phyloP scores from a whole-genome alignment of 2,113 vertebrate genomes.

The Hippocampus zosterae region DNA sequence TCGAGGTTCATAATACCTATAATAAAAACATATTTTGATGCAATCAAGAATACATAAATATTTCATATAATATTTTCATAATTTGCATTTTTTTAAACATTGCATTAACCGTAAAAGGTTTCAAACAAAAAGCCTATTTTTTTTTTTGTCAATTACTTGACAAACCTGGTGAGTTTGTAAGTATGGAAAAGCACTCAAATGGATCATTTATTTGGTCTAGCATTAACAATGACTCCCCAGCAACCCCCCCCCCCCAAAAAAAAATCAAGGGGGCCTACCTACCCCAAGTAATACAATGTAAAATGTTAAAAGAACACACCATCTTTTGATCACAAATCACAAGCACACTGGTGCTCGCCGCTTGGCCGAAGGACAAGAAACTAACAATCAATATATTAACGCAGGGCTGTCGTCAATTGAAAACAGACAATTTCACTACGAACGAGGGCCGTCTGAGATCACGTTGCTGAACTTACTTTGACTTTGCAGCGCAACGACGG shows the following conservation, averaged over 20 bases:
- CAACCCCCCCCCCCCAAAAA: not conserved
- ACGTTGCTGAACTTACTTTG: not conserved
- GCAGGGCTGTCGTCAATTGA: not conserved
- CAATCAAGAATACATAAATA: not conserved
- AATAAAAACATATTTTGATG: not conserved
- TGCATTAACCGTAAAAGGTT: no score
- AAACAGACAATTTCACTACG: not conserved
- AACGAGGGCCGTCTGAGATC: not conserved
- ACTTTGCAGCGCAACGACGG: not conserved
- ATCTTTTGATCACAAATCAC: not conserved
- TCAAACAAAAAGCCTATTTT: not conserved
- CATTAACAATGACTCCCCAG: not conserved
- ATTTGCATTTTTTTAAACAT: no score
- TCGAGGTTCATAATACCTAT: not conserved
- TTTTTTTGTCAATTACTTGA: not conserved
- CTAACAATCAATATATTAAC: not conserved
- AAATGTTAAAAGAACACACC: not conserved
- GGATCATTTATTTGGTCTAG: not conserved
- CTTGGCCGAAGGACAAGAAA: not conserved
- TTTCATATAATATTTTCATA: no score
- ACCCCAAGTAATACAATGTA: not conserved
- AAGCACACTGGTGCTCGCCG: not conserved
- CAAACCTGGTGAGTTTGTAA: not conserved
- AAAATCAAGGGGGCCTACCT: not conserved
- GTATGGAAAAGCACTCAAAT: not conserved